Evolutionary conservation across 2,888 invertebrate species (phyloP).

Genomic region (Agrochola macilenta): DNA sequence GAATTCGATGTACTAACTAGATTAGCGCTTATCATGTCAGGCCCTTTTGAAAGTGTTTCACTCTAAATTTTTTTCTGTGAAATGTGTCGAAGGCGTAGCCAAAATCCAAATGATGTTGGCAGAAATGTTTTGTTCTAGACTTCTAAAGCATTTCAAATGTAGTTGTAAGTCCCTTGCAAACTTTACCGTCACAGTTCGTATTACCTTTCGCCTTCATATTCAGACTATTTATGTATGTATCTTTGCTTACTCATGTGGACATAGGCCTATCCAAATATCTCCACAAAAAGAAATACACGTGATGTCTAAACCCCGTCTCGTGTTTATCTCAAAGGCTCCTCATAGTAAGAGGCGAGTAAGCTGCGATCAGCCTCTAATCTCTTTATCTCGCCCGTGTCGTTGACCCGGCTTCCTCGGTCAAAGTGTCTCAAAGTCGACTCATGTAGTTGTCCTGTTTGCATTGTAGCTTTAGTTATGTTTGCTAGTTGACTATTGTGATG

Average conservation of each 20-base stretch:
- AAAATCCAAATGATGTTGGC: conserved; percentile 9
- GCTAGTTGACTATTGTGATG: conserved; percentile 14
- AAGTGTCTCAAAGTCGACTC: conserved; percentile 23
- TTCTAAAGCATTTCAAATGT: background rate
- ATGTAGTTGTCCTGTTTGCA: conserved; percentile 29
- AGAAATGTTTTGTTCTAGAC: conserved; percentile 7
- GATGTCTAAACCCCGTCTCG: conserved; percentile 14
- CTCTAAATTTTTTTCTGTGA: conserved; percentile 21
- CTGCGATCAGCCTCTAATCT: conserved; percentile 62
- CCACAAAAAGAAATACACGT: conserved; percentile 24
- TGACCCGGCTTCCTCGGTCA: conserved; percentile 47
- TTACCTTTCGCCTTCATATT: background rate
- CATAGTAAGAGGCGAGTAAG: conserved; percentile 42
- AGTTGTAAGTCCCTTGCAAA: background rate
- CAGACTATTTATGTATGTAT: conserved; percentile 4
- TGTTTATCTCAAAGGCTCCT: conserved; percentile 55
- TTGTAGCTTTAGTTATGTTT: conserved; percentile 22
- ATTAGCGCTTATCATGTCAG: conserved; percentile 42
- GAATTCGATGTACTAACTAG: conserved; percentile 51
- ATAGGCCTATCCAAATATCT: conserved; percentile 16
- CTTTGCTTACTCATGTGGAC: background rate
- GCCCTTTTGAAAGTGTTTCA: conserved; percentile 29
- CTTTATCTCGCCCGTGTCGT: conserved; percentile 59
- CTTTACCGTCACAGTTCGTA: background rate
- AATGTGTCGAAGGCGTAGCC: conserved; percentile 30